Conservation (phyloP, 2,797 vertebrate genomes). For the Philypnodon macrostomus region DNA sequence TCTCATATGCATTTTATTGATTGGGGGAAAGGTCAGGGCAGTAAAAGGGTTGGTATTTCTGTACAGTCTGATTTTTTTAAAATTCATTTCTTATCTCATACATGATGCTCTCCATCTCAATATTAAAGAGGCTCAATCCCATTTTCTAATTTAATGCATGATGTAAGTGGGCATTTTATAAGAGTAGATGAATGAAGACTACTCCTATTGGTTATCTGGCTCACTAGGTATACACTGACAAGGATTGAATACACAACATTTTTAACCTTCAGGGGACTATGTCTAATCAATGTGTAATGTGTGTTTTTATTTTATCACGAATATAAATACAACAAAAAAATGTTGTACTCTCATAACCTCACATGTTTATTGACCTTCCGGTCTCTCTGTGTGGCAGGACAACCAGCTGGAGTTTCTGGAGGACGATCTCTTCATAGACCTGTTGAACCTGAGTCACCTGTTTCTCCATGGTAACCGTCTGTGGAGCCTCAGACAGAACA, state of each 20-base stretch:
- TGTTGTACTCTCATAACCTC: not conserved
- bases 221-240: no score
- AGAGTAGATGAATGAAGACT: not conserved
- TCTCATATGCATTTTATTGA: conserved; percentile 15
- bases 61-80: not conserved
- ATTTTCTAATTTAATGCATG: not conserved
- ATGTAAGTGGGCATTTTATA: not conserved
- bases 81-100: no score
- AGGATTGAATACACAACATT: no score
- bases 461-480: conserved; percentile 95
- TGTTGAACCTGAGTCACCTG: conserved; percentile 95
- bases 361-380: conserved; percentile 9
- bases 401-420: conserved; percentile 95
- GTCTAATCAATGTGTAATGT: no score
- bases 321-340: no score
- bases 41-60: not conserved
- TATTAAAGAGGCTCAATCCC: not conserved
- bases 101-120: conserved; percentile 6
- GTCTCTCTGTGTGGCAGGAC: conserved; percentile 73
- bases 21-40: conserved; percentile 14
- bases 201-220: not conserved
- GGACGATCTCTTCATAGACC: conserved; percentile 94
- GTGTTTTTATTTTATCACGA: no score
- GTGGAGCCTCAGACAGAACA: conserved; percentile 92
- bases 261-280: no score